Percentiles rank a stretch among this genome's conserved stretches.
phyloP scores from a whole-genome alignment of 2,888 invertebrate species.

The Drosophila subquinaria region DNA sequence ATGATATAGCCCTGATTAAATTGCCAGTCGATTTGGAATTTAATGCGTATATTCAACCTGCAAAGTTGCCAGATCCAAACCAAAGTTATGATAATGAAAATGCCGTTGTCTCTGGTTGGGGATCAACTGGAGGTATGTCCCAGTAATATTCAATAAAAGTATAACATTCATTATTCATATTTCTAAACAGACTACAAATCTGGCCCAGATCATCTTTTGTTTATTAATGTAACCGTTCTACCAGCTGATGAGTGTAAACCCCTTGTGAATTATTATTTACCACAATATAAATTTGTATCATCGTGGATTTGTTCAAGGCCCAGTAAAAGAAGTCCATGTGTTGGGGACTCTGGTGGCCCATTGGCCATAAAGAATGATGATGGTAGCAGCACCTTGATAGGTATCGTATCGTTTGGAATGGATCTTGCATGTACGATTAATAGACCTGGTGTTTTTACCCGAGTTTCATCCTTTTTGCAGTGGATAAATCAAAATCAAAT shows the following conservation, averaged over 20 bases:
- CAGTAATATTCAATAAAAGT: no score
- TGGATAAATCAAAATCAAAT: constrained; percentile 14
- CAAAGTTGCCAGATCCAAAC: neutral
- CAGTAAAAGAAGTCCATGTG: neutral
- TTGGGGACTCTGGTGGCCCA: constrained; percentile 27
- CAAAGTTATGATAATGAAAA: no score
- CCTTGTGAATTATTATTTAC: no score
- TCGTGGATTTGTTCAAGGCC: constrained; percentile 8
- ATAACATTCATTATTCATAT: no score
- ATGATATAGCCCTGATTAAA: constrained; percentile 34
- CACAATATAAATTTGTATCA: no score
- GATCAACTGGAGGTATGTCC: no score
- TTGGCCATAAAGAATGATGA: neutral
- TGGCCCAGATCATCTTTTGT: no score
- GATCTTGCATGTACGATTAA: fast-evolving
- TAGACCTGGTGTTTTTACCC: neutral
- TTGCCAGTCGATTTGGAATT: constrained; percentile 25
- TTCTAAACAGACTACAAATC: no score
- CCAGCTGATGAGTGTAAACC: no score
- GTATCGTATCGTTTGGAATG: constrained; percentile 4
- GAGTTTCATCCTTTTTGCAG: constrained; percentile 6
- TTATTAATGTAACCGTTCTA: no score
- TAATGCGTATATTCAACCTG: constrained; percentile 25
- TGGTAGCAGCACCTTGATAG: constrained; percentile 11
- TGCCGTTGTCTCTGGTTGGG: no score